A percentile compares a stretch with the other conserved stretches of the same genome.
phyloP scores from a whole-genome alignment of 2,113 vertebrate genomes.

The Circaetus cinerascens region DNA sequence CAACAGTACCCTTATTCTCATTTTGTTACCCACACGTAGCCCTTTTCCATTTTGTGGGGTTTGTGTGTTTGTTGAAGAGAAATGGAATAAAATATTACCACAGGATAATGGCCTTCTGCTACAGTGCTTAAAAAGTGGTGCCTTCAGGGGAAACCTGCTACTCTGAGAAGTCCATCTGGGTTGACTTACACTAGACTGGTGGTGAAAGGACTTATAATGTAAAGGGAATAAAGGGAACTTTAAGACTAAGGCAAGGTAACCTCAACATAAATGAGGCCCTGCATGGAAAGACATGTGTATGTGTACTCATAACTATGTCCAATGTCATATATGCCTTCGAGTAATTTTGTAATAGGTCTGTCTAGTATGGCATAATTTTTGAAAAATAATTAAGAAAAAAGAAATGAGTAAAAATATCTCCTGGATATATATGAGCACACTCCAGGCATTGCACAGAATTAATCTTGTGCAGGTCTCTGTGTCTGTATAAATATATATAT shows the following conservation, averaged over 20 bases:
- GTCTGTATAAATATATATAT: neutral
- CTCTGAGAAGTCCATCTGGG: neutral
- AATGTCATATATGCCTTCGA: neutral
- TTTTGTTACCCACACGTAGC: neutral
- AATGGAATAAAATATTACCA: neutral
- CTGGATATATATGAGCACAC: neutral
- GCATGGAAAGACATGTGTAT: neutral
- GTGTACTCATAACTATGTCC: neutral
- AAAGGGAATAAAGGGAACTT: neutral
- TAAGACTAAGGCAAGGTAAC: neutral
- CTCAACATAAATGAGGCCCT: neutral
- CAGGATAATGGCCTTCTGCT: neutral
- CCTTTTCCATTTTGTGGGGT: neutral
- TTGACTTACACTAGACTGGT: neutral
- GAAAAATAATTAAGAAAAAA: neutral
- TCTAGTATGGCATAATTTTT: neutral
- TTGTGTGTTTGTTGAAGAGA: neutral
- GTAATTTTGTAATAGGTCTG: neutral
- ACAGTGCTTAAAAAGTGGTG: neutral
- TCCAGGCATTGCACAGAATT: neutral
- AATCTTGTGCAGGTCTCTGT: neutral
- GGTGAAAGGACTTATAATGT: neutral
- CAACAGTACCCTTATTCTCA: rapidly evolving
- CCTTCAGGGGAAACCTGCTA: neutral
- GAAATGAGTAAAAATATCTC: neutral